Evolutionary conservation across 2,888 invertebrate species (phyloP).

Genomic region (Ormyrus rosae): DNA sequence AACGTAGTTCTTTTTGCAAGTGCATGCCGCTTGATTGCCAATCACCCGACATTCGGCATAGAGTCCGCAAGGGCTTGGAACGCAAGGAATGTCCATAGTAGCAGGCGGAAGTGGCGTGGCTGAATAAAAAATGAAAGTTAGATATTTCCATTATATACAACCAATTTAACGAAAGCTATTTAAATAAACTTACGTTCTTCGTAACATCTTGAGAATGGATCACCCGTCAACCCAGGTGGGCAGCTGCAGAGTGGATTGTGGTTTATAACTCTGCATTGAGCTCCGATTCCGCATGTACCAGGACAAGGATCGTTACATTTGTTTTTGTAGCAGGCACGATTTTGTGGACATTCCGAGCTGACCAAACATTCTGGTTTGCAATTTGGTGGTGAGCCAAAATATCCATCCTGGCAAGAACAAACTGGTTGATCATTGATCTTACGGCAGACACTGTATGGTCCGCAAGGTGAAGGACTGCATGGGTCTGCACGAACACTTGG

Average conservation of each 20-base stretch:
- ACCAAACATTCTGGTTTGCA: constrained; percentile 91
- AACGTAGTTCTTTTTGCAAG: constrained; percentile 80
- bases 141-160: no score
- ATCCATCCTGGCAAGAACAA: constrained; percentile 86
- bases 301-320: constrained; percentile 90
- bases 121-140: constrained; percentile 40
- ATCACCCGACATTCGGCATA: constrained; percentile 82
- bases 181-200: constrained; percentile 72
- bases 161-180: background rate
- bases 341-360: constrained; percentile 87
- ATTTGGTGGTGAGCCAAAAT: constrained; percentile 87
- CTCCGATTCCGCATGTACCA: constrained; percentile 87
- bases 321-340: constrained; percentile 88
- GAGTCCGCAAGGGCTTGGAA: constrained; percentile 85
- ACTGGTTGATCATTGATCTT: constrained; percentile 84
- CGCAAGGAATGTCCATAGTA: constrained; percentile 80
- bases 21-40: constrained; percentile 81
- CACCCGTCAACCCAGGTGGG: constrained; percentile 84
- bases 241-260: constrained; percentile 91
- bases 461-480: constrained; percentile 88
- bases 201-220: constrained; percentile 87
- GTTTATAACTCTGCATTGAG: constrained; percentile 87
- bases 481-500: constrained; percentile 75
- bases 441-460: constrained; percentile 87
- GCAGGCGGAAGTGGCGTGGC: constrained; percentile 61